Conservation (phyloP, 2,113 vertebrate genomes). For the Picathartes gymnocephalus region DNA sequence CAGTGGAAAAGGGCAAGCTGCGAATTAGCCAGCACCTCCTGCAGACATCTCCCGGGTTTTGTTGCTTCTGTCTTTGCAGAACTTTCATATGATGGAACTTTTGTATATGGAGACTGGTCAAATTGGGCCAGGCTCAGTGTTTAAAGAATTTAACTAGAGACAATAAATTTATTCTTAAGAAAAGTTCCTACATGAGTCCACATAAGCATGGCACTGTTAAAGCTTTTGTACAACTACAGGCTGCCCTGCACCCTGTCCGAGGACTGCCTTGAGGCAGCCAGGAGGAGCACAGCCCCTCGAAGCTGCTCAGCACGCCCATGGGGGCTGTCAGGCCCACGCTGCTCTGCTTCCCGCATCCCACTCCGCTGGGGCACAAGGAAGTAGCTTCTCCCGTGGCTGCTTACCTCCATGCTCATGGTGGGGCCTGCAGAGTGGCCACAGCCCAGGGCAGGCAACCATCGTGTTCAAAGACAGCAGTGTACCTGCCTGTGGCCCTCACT, state of each 20-base stretch:
- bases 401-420: fast-evolving
- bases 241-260: fast-evolving
- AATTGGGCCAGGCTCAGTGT: fast-evolving
- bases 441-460: fast-evolving
- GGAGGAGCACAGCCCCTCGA: fast-evolving
- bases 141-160: not conserved
- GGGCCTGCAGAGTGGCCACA: fast-evolving
- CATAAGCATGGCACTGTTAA: not conserved
- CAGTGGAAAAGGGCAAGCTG: fast-evolving
- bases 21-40: not conserved
- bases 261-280: fast-evolving
- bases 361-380: fast-evolving
- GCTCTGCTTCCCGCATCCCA: fast-evolving
- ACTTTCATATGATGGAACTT: not conserved
- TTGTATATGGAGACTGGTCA: not conserved
- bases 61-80: not conserved
- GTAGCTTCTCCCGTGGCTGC: fast-evolving
- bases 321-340: fast-evolving
- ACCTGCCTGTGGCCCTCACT: fast-evolving
- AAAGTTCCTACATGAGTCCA: not conserved
- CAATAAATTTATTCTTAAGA: not conserved
- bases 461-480: fast-evolving
- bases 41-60: not conserved
- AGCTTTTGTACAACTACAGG: fast-evolving
- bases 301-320: fast-evolving